Evolutionary conservation across 2,113 vertebrate species (phyloP).

Genomic region (Zapornia atra): DNA sequence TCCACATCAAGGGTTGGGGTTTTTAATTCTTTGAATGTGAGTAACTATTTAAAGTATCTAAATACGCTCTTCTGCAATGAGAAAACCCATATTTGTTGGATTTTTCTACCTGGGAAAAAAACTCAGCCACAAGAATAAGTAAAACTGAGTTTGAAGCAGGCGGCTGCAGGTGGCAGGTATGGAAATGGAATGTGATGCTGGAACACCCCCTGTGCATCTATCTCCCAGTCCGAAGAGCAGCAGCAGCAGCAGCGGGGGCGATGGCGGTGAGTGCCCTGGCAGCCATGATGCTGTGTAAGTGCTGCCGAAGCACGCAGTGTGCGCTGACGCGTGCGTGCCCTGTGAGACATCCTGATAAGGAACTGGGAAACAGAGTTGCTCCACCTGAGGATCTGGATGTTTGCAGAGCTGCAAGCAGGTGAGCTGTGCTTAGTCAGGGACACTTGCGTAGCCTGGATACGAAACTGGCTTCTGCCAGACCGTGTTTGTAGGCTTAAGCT

Average conservation of each 20-base stretch:
- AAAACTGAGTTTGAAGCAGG: rapidly evolving
- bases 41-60: neutral
- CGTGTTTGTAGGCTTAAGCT: neutral
- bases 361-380: neutral
- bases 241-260: rapidly evolving
- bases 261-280: neutral
- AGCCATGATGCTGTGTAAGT: neutral
- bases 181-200: neutral
- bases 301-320: neutral
- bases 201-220: neutral
- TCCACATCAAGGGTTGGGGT: too few species aligned
- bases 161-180: neutral
- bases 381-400: neutral
- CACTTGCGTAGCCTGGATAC: neutral
- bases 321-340: rapidly evolving
- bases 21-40: neutral
- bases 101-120: neutral
- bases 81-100: neutral
- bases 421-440: neutral
- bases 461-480: neutral
- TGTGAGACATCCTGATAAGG: neutral
- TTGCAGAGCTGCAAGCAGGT: neutral
- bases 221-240: neutral
- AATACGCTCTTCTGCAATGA: neutral
- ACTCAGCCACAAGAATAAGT: neutral